Evolutionary conservation across 2,888 invertebrate genomes (phyloP), one percentile per base, ranked within the genome.

Genomic region (Phalera bucephala): DNA sequence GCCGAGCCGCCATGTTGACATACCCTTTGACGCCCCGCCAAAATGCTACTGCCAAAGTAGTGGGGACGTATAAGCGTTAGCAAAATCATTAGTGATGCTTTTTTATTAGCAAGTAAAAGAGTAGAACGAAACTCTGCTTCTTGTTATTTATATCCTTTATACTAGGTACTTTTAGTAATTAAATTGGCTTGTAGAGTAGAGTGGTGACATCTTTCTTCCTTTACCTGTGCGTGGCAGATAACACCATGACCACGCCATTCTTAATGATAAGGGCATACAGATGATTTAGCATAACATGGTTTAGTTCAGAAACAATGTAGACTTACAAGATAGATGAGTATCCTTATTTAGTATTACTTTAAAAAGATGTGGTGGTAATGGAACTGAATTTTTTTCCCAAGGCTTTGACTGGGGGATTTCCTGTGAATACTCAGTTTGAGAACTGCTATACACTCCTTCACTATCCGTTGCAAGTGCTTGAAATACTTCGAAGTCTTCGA

Each of bases 131-230:
- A n/a, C n/a, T n/a, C n/a, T n/a, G n/a, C n/a, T n/a, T n/a, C n/a
- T n/a, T n/a, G n/a, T n/a, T n/a, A n/a, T n/a, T n/a, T n/a, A n/a
- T n/a, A n/a, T n/a, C n/a, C n/a, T n/a, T n/a, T n/a, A n/a, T n/a
- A n/a, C n/a, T n/a, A n/a, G n/a, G n/a, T n/a, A n/a, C n/a, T n/a
- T n/a, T n/a, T n/a, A n/a, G n/a, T n/a, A n/a, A 31, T 91, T 94
- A 96, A 65, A 99, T 99, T 32, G 99, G 99, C 82, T 99, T 99
- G 88, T 99, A 99, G 8, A 99, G 91, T 40, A 99, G 91, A 12
- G 99, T 99, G 11, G 99, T 99, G 22, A 99, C 99, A 89, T 99
- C 99, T 92, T 99, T 99, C 92, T 99, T 99, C 52, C 99, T 93
- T 82, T 99, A 99, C 50, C 99, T 93, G 85, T 99, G 99, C 3